Evolutionary conservation across 1,140 invertebrate genomes (phyloP), one percentile per base, ranked within the genome.

Genomic region (Calliopsis andreniformis): DNA sequence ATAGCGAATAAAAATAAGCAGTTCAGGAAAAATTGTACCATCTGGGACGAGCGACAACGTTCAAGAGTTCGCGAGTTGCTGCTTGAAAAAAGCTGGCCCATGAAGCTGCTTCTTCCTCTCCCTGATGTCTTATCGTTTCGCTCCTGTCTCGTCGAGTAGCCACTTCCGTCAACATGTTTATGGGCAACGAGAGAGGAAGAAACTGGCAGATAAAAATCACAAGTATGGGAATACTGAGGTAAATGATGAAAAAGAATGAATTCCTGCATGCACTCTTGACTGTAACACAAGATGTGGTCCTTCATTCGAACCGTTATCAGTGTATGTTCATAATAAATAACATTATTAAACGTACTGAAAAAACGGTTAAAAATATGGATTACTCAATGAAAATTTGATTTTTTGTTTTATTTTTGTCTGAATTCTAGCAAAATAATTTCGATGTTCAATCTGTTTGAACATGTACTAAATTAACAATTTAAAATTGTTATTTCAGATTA

Each of bases 91-190:
- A 23, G 10, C 30, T 43, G 23, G 35, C 23, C 23, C 32, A 51
- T 23, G 23, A 53, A 39, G 45, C 18, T 56, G 18, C 51, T 56
- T 75, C 53, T 39, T 25, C 20, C 20, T 51, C 14, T 42, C 42
- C 0, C 14, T 2, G 18, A 79, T 56, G 45, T 79, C 77, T 81
- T 83, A 78, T 82, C 58, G 49, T 51, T 25, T 51, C 23, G 56
- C 39, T 61, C n/a, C 42, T 71, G 59, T 43, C 69, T 28, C 53
- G 61, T 66, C 49, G 66, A 75, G 32, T 73, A 58, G 39, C 69
- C 78, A 58, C 67, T 80, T 84, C 66, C 69, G 68, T 56, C 47
- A 39, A 53, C 66, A 55, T 72, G 49, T 80, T 83, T 59, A 75
- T 55, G 47, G 51, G 28, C 32, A 30, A 8, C 63, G 16, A 43